A percentile compares a stretch with the other conserved stretches of the same genome.
These are phyloP conservation scores for Cheumatopsyche charites DNA, from an alignment of 1,140 invertebrate species.

Conservation along the genomic window DNA sequence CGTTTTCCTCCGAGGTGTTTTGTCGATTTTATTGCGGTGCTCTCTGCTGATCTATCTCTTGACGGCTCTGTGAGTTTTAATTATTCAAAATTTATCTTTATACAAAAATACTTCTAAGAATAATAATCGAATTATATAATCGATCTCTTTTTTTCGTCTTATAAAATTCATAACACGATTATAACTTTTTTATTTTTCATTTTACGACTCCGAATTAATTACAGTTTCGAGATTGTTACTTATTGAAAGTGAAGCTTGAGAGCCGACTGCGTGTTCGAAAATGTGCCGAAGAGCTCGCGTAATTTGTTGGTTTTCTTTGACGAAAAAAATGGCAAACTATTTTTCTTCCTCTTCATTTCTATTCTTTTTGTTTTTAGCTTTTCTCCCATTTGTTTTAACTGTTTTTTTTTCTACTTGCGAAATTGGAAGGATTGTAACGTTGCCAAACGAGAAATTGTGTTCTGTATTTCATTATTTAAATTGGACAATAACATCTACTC, in stretches of 20 bases:
- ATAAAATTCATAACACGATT: too few species aligned
- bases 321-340: conserved; percentile 46
- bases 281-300: conserved; percentile 34
- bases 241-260: conserved; percentile 10
- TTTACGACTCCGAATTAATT: too few species aligned
- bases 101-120: too few species aligned
- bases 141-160: too few species aligned
- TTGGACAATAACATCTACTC: conserved; percentile 30
- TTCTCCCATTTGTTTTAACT: conserved; percentile 32
- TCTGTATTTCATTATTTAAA: conserved; percentile 35
- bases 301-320: conserved; percentile 48
- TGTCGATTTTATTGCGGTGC: too few species aligned
- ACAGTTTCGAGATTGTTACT: too few species aligned
- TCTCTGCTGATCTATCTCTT: too few species aligned
- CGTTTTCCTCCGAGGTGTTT: too few species aligned
- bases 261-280: background rate
- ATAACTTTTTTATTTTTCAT: too few species aligned
- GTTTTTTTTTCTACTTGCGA: conserved; percentile 22
- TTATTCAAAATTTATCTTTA: too few species aligned
- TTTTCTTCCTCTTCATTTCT: conserved; percentile 38
- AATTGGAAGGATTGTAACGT: conserved; percentile 36
- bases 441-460: conserved; percentile 34
- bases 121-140: too few species aligned
- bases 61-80: too few species aligned
- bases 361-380: conserved; percentile 33